phyloP scores from a whole-genome alignment of 2,113 vertebrate genomes.

The Phalacrocorax pelagicus region DNA sequence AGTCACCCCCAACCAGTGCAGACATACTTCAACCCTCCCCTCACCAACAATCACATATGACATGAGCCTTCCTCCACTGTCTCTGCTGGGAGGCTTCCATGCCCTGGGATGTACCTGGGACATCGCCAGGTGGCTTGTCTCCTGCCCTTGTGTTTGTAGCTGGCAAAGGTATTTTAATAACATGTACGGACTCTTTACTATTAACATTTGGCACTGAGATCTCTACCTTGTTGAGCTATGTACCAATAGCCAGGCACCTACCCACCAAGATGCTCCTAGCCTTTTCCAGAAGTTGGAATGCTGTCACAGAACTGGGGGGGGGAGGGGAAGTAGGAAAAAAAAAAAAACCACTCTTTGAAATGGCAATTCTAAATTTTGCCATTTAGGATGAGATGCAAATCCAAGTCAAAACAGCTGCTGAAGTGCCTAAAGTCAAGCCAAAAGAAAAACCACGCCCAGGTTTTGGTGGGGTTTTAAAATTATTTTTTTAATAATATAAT shows the following conservation, averaged over 20 bases:
- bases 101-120: neutral
- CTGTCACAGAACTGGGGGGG: neutral
- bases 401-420: neutral
- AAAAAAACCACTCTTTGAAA: neutral
- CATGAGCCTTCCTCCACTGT: neutral
- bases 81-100: neutral
- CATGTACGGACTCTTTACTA: neutral
- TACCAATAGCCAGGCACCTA: neutral
- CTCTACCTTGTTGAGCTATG: neutral
- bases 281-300: neutral
- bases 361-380: neutral
- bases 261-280: neutral
- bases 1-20: accelerated
- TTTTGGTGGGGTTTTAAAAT: neutral
- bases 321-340: too few species aligned
- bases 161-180: neutral
- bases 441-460: neutral
- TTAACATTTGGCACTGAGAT: neutral
- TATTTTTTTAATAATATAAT: neutral
- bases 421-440: neutral
- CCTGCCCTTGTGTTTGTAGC: neutral
- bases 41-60: neutral
- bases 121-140: neutral
- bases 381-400: neutral
- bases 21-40: neutral